Conservation (phyloP, 1,140 invertebrate genomes). For the Phocides pigmalion region DNA sequence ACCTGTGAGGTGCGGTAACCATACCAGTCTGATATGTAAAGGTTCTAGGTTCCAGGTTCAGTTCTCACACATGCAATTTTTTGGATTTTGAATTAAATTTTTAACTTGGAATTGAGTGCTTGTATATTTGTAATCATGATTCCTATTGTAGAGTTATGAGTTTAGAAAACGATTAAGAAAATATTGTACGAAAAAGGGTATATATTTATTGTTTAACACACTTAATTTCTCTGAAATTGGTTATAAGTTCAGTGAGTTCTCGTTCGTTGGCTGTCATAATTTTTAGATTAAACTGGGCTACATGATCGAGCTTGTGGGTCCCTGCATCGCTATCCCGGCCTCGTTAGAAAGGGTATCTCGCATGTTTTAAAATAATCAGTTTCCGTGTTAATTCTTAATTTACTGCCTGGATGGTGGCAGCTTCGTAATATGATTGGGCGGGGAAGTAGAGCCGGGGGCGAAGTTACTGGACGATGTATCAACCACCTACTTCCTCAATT, state of each 20-base stretch:
- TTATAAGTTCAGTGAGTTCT: slow-evolving; percentile 11
- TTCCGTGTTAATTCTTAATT: slow-evolving; percentile 80
- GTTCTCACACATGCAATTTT: no score
- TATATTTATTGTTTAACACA: not conserved
- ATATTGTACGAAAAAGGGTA: no score
- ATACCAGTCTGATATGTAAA: no score
- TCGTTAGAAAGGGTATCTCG: slow-evolving; percentile 70
- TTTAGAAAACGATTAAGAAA: no score
- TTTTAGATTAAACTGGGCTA: slow-evolving; percentile 18
- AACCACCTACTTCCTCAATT: slow-evolving; percentile 14
- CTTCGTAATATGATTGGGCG: slow-evolving; percentile 68
- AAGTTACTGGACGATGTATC: slow-evolving; percentile 64
- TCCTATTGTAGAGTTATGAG: no score
- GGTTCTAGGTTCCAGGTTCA: no score
- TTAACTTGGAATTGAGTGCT: no score
- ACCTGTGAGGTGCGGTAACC: no score
- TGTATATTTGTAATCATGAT: no score
- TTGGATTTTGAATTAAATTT: no score
- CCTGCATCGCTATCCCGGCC: slow-evolving; percentile 30
- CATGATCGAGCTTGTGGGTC: slow-evolving; percentile 20
- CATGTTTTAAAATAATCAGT: slow-evolving; percentile 81
- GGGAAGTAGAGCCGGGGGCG: slow-evolving; percentile 48
- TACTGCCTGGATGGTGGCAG: slow-evolving; percentile 73
- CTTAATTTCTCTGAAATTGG: slow-evolving; percentile 7
- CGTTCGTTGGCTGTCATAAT: slow-evolving; percentile 18